phyloP scores from a whole-genome alignment of 2,888 invertebrate species.

The Tenodera sinensis region DNA sequence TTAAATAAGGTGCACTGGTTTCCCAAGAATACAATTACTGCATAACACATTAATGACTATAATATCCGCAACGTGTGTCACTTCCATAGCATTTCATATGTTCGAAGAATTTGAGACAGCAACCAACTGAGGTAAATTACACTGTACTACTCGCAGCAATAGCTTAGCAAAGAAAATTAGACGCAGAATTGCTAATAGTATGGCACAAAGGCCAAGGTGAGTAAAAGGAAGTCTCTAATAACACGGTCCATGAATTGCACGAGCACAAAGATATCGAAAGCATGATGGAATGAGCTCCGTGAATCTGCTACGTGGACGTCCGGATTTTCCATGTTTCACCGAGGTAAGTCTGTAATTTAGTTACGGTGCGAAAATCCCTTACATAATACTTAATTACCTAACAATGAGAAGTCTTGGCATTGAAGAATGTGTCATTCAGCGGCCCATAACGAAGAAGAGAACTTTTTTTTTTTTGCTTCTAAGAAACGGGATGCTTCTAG shows the following conservation, averaged over 20 bases:
- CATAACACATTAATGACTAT: too few relatives aligned
- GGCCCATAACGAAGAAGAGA: neutral
- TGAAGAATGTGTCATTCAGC: neutral
- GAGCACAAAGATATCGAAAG: neutral
- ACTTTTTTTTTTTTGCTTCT: too few relatives aligned
- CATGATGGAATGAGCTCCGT: neutral
- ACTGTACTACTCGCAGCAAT: too few relatives aligned
- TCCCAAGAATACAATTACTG: too few relatives aligned
- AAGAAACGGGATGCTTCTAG: neutral
- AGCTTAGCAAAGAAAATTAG: too few relatives aligned
- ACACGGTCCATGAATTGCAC: neutral
- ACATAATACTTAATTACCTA: neutral
- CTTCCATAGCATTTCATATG: too few relatives aligned
- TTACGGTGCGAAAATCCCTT: neutral
- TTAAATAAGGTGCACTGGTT: too few relatives aligned
- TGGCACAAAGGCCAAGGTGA: neutral
- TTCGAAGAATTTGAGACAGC: too few relatives aligned
- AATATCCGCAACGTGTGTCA: too few relatives aligned
- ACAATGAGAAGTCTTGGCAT: neutral
- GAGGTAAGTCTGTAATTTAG: neutral
- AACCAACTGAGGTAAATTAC: too few relatives aligned
- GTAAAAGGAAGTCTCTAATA: neutral
- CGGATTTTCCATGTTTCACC: neutral
- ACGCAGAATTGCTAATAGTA: neutral
- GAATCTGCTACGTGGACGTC: neutral